phyloP scores from a whole-genome alignment of 35 echinoderm and acorn worm genomes.

The Lytechinus variegatus region DNA sequence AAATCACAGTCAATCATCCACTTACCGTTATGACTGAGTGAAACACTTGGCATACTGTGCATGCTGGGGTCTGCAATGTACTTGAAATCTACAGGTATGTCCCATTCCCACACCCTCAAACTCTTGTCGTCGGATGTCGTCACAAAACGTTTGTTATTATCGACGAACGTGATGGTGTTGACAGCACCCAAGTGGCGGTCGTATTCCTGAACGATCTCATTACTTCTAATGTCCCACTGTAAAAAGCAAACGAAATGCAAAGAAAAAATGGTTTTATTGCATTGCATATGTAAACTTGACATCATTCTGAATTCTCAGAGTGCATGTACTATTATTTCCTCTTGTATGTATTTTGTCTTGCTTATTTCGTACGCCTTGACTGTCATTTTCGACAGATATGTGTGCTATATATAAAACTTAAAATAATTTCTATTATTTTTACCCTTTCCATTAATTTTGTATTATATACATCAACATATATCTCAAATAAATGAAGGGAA shows the following conservation, averaged over 20 bases:
- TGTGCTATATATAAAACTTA: no score
- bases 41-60: constrained; percentile 97
- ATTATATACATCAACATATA: no score
- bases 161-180: constrained; percentile 98
- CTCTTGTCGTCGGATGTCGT: constrained; percentile 98
- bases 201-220: constrained; percentile 97
- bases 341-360: no score
- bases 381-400: no score
- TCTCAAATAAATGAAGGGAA: no score
- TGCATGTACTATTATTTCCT: no score
- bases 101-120: constrained; percentile 97
- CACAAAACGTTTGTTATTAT: constrained; percentile 90
- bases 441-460: no score
- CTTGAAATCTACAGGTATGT: constrained; percentile 99
- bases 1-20: background rate
- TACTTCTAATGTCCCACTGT: constrained; percentile 91
- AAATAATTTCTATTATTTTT: no score
- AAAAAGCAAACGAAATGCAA: background rate
- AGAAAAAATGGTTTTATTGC: no score
- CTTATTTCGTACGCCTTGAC: no score
- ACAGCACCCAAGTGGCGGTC: constrained; percentile 97
- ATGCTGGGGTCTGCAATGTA: constrained; percentile 98
- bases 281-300: no score
- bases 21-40: constrained; percentile 95
- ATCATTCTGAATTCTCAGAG: no score